A percentile compares a stretch with the other conserved stretches of the same genome.
Evolutionary conservation across 2,113 vertebrate genomes (phyloP).

Genomic region (Colaptes auratus): DNA sequence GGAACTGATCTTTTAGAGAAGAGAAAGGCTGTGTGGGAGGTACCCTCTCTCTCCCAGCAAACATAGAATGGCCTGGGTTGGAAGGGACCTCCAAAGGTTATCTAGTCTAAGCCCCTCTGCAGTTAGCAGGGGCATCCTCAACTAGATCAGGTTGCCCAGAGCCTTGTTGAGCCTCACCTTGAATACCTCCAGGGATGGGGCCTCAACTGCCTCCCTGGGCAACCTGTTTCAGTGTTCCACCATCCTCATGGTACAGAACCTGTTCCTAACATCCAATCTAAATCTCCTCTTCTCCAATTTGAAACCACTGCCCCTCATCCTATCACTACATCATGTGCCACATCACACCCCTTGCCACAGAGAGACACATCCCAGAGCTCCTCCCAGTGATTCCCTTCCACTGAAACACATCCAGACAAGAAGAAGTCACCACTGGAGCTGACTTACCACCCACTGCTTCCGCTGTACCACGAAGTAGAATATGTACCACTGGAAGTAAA

Average conservation of each 20-base stretch:
- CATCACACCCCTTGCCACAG: not conserved
- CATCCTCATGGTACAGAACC: no score
- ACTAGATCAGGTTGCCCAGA: no score
- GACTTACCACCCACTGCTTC: conserved; percentile 83
- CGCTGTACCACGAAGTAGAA: conserved; percentile 80
- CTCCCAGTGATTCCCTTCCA: not conserved
- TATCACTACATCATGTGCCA: not conserved
- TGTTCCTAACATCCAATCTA: no score
- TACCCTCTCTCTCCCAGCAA: not conserved
- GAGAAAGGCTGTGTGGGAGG: not conserved
- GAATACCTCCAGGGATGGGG: no score
- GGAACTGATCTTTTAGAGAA: not conserved
- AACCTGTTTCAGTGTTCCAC: no score
- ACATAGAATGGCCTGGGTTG: not conserved
- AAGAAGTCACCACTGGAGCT: not conserved
- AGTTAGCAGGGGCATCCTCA: no score
- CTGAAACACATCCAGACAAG: not conserved
- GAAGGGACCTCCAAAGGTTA: no score
- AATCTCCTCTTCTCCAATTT: no score
- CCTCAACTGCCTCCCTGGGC: no score
- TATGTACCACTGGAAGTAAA: conserved; percentile 86
- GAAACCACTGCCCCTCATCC: no score
- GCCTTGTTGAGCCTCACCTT: no score
- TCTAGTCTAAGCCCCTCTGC: no score
- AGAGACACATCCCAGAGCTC: not conserved